Evolutionary conservation across 2,797 vertebrate species (phyloP), one percentile per base, ranked within the genome.

Genomic region (Crypturellus tataupa): DNA sequence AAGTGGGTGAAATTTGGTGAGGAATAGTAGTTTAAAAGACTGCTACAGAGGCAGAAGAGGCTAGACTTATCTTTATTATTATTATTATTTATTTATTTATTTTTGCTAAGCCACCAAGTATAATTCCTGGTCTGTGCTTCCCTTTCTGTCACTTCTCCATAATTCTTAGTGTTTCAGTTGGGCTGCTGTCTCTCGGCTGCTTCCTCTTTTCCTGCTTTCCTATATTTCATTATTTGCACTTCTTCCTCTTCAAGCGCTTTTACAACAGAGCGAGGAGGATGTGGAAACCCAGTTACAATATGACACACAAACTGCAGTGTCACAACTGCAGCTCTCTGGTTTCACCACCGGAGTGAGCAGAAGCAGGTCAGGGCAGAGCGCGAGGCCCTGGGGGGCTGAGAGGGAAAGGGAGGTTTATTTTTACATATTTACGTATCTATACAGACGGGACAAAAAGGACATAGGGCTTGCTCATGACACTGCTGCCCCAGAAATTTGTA

Each of bases 101-200:
- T 49, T 77, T 14, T 60, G 15, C 94, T 87, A 81, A 94, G 95
- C 91, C 86, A 90, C 96, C 59, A 78, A 90, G 35, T 97, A 97
- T 97, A 98, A 99, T 99, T 99, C 99, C 99, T 98, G 98, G 95
- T 98, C 96, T 95, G 95, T 97, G 98, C 98, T 99, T 99, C 99
- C 99, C 98, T 99, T 99, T 99, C 98, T 99, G 99, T 98, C 98
- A 99, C 99, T 99, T 99, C 99, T 99, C 99, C 99, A 98, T 99
- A 98, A 98, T 97, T 99, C 98, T 99, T 98, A 94, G 96, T 97
- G 97, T 99, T 99, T 99, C 98, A 93, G 99, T 99, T 99, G 98
- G 98, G 98, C 98, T 98, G 96, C 91, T 95, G 97, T 98, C 98
- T 94, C 59, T 92, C 90, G 96, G 97, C 94, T 97, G 98, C 98